Conservation (phyloP, 2,113 vertebrate species). For the Phocoena phocoena region DNA sequence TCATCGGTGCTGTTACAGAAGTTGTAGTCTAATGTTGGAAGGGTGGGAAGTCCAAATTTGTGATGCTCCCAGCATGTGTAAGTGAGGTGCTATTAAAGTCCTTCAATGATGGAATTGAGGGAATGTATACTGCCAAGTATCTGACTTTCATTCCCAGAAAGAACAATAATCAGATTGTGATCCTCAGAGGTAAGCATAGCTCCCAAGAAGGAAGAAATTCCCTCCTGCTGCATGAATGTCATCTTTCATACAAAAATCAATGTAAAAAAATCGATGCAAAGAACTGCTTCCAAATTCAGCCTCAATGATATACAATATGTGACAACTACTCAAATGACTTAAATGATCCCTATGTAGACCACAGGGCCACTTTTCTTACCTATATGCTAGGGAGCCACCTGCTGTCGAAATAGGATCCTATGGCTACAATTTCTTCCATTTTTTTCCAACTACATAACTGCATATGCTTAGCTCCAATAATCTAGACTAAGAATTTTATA, state of each 20-base stretch:
- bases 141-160: neutral
- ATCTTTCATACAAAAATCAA: conserved; percentile 32
- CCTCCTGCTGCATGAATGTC: neutral
- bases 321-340: neutral
- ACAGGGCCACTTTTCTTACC: neutral
- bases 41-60: neutral
- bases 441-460: neutral
- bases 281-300: neutral
- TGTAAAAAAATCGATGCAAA: neutral
- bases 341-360: neutral
- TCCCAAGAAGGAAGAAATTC: neutral
- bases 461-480: neutral
- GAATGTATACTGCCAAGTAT: neutral
- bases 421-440: neutral
- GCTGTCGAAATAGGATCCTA: conserved; percentile 1
- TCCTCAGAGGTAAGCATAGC: neutral
- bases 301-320: neutral
- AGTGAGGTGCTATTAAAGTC: neutral
- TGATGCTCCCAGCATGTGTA: neutral
- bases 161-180: neutral
- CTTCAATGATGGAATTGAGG: neutral
- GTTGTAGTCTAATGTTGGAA: neutral
- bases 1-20: neutral
- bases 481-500: neutral
- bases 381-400: neutral